Conservation (phyloP, 92 coral and sea anemone genomes). For the Scolanthus callimorphus region DNA sequence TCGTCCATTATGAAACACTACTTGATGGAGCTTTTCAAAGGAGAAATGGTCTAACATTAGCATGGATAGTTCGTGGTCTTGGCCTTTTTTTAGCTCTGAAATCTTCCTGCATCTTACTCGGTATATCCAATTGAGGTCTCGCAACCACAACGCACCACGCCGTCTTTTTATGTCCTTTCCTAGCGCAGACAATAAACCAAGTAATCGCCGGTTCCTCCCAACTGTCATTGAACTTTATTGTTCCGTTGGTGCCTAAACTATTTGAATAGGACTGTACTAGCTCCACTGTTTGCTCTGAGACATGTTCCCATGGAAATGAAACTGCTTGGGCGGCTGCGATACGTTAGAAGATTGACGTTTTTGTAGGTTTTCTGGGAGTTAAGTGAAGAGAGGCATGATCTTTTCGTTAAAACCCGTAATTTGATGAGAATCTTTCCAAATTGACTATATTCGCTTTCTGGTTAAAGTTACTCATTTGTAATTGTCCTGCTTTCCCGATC, state of each 20-base stretch:
- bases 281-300: slow-evolving; percentile 10
- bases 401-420: not conserved
- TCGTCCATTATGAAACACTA: slow-evolving; percentile 22
- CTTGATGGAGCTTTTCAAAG: slow-evolving; percentile 40
- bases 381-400: slow-evolving; percentile 25
- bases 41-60: slow-evolving; percentile 42
- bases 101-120: slow-evolving; percentile 19
- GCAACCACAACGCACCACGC: slow-evolving; percentile 30
- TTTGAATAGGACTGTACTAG: slow-evolving; percentile 30
- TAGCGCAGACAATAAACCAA: slow-evolving; percentile 45
- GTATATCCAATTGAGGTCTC: slow-evolving; percentile 30
- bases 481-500: too few species aligned
- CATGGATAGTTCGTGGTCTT: slow-evolving; percentile 34
- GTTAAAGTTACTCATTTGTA: too few species aligned
- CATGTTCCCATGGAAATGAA: slow-evolving; percentile 36
- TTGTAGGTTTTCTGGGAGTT: slow-evolving; percentile 33
- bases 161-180: slow-evolving; percentile 39
- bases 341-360: slow-evolving; percentile 19
- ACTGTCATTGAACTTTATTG: slow-evolving; percentile 16
- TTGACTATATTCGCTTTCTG: not conserved
- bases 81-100: slow-evolving; percentile 8
- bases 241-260: slow-evolving; percentile 34
- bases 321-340: slow-evolving; percentile 33
- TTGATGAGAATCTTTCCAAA: slow-evolving; percentile 13
- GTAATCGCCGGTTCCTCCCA: slow-evolving; percentile 46